Conservation (phyloP, 2,113 vertebrate genomes). For the Mesembrinibis cayennensis region DNA sequence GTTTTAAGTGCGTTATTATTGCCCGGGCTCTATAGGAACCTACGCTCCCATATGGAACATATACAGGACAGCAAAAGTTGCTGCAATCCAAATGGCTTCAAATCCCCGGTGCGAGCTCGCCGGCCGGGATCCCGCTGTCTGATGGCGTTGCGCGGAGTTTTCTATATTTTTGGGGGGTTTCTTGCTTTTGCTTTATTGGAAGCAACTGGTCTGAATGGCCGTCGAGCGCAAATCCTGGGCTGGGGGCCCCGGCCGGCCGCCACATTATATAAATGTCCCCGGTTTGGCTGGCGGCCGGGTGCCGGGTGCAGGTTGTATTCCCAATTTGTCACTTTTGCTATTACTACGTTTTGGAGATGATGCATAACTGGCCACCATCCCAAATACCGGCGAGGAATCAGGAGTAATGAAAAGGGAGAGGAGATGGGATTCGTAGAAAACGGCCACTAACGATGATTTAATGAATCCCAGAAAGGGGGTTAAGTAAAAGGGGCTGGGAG, state of each 20-base stretch:
- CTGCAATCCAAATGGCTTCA: not conserved
- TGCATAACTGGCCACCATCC: not conserved
- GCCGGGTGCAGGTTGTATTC: not conserved
- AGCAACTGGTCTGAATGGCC: not conserved
- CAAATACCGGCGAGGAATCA: not conserved
- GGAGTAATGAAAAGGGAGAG: not conserved
- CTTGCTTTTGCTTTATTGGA: not conserved
- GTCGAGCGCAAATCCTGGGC: not conserved
- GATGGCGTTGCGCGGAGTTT: rapidly evolving
- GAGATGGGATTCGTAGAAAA: not conserved
- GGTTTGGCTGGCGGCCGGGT: not conserved
- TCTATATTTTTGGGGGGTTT: not conserved
- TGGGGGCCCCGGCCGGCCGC: too few relatives aligned
- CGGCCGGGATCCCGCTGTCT: rapidly evolving
- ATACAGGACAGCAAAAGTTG: not conserved
- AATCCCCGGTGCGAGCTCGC: not conserved
- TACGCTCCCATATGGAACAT: rapidly evolving
- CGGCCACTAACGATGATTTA: not conserved
- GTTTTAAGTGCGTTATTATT: rapidly evolving
- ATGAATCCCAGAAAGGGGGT: not conserved
- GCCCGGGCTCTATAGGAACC: rapidly evolving
- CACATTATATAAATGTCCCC: not conserved
- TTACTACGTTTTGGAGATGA: not conserved
- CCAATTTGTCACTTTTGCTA: not conserved
- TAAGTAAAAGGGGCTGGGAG: not conserved